A percentile compares a stretch with the other conserved stretches of the same genome.
phyloP scores from a whole-genome alignment of 2,797 vertebrate species.

The Rhinoraja longicauda region DNA sequence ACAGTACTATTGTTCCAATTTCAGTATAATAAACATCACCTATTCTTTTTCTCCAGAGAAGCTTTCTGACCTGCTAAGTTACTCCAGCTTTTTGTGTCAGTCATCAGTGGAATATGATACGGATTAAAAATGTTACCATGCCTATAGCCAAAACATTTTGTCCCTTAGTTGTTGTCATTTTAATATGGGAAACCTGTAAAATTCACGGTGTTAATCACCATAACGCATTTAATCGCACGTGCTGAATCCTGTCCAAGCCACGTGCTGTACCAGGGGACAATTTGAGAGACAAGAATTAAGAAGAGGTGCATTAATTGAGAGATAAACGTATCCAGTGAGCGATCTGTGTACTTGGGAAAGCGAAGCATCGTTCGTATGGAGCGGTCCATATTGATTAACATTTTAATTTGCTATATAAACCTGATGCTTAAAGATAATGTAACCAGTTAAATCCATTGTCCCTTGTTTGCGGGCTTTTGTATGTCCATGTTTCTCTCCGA shows the following conservation, averaged over 20 bases:
- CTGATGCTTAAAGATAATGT: conserved; percentile 33
- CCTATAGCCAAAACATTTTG: neutral
- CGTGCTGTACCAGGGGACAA: neutral
- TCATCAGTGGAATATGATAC: neutral
- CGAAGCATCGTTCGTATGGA: neutral
- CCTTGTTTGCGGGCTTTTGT: conserved; percentile 19
- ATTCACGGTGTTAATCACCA: neutral
- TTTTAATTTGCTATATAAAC: conserved; percentile 33
- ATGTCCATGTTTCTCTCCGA: conserved; percentile 21
- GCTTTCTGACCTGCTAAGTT: too few species aligned
- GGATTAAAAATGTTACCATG: neutral
- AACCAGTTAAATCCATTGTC: conserved; percentile 33
- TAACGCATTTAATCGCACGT: neutral
- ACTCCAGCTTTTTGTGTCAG: too few species aligned
- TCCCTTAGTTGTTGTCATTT: neutral
- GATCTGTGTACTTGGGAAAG: neutral
- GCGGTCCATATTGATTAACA: conserved; percentile 15
- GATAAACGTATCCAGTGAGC: neutral
- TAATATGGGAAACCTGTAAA: neutral
- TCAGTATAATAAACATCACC: neutral
- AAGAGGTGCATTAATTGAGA: conserved; percentile 1
- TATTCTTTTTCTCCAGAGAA: too few species aligned
- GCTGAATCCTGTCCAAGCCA: neutral
- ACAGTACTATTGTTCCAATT: neutral
- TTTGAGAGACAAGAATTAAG: conserved; percentile 2